phyloP scores from a whole-genome alignment of 2,797 vertebrate species.

The Brotula barbata region DNA sequence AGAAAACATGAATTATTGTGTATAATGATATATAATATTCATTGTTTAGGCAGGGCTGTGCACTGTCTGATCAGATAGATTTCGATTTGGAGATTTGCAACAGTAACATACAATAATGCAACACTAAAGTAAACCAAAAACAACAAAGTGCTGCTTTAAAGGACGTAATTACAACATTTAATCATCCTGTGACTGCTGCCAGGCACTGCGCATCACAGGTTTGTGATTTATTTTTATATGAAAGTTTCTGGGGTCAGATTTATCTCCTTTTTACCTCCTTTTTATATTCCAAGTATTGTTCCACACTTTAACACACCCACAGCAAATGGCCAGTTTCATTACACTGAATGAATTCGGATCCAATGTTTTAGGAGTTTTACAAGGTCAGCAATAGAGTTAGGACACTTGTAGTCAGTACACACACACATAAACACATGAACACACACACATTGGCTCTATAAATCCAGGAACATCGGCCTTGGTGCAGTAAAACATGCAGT shows the following conservation, averaged over 20 bases:
- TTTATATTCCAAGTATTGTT: constrained; percentile 37
- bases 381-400: constrained; percentile 53
- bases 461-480: constrained; percentile 75
- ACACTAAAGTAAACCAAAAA: too few relatives aligned
- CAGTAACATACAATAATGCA: too few relatives aligned
- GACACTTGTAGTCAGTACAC: constrained; percentile 33
- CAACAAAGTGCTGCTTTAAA: too few relatives aligned
- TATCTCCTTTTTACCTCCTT: constrained; percentile 38
- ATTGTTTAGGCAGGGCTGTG: too few relatives aligned
- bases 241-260: constrained; percentile 47
- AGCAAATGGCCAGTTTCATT: constrained; percentile 45
- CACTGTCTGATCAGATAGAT: too few relatives aligned
- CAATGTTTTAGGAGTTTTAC: constrained; percentile 59
- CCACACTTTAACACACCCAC: constrained; percentile 56
- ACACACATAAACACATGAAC: constrained; percentile 5
- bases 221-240: constrained; percentile 36
- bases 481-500: constrained; percentile 71
- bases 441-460: constrained; percentile 45
- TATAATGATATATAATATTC: too few relatives aligned
- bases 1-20: too few relatives aligned
- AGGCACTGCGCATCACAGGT: constrained; percentile 39
- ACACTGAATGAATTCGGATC: constrained; percentile 42
- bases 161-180: constrained; percentile 32
- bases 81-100: too few relatives aligned
- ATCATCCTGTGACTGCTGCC: constrained; percentile 46